These are phyloP conservation scores for Brachionus calyciflorus DNA, from an alignment of 1,140 invertebrate species.

Conservation along the genomic window DNA sequence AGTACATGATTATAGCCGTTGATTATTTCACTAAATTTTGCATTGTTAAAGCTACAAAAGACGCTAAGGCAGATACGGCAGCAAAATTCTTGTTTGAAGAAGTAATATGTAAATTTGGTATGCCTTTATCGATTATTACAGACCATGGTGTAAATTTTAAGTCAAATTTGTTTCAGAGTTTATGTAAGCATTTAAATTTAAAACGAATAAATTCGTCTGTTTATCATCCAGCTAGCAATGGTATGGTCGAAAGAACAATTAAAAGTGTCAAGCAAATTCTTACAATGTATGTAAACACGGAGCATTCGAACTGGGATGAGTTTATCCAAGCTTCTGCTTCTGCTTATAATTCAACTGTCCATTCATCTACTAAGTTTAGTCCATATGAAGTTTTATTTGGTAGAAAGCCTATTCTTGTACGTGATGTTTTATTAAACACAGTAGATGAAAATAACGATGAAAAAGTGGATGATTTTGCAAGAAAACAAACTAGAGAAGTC, in stretches of 20 bases:
- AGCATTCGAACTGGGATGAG: neutral
- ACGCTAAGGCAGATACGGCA: too few relatives aligned
- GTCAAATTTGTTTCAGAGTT: neutral
- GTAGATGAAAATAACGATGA: too few relatives aligned
- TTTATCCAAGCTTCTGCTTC: neutral
- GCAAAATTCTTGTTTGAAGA: constrained; percentile 2
- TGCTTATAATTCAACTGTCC: neutral
- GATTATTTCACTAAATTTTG: too few relatives aligned
- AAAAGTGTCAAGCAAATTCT: neutral
- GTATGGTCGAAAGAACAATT: neutral
- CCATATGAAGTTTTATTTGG: neutral
- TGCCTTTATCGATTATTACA: neutral
- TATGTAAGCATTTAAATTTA: neutral
- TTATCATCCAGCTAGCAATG: neutral
- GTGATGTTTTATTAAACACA: too few relatives aligned
- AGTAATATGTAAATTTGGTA: neutral
- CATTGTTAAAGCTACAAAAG: too few relatives aligned
- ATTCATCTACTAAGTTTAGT: neutral
- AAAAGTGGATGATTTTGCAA: too few relatives aligned
- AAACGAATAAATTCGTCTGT: neutral
- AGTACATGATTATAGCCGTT: neutral
- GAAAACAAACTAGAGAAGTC: too few relatives aligned
- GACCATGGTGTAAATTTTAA: constrained; percentile 5
- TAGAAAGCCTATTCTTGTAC: neutral
- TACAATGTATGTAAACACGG: neutral